These are phyloP conservation scores for Paraescarpia echinospica DNA, from an alignment of 1,140 invertebrate species.

Conservation along the genomic window DNA sequence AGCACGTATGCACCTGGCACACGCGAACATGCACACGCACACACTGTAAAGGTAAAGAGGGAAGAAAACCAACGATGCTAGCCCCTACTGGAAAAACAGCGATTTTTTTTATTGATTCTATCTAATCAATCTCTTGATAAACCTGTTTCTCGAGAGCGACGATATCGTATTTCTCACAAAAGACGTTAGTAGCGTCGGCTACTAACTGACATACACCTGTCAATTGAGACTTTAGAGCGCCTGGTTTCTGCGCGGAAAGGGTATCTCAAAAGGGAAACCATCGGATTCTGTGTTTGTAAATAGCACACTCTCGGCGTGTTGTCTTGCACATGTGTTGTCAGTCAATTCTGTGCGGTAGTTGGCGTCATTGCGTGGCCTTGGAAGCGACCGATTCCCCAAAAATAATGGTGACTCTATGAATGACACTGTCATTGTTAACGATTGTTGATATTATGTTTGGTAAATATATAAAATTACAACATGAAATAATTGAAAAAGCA, in stretches of 20 bases:
- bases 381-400: too few species aligned
- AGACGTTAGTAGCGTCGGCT: too few species aligned
- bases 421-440: too few species aligned
- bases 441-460: too few species aligned
- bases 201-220: too few species aligned
- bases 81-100: neutral
- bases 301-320: neutral
- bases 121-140: neutral
- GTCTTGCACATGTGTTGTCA: neutral
- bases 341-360: neutral
- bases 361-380: too few species aligned
- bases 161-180: too few species aligned
- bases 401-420: too few species aligned
- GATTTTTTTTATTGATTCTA: neutral
- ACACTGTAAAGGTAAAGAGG: neutral
- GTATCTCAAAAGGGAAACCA: neutral
- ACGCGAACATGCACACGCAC: neutral
- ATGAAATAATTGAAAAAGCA: too few species aligned
- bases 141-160: too few species aligned
- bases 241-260: neutral
- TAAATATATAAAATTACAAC: too few species aligned
- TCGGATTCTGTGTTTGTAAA: neutral
- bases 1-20: neutral
- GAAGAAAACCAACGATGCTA: neutral
- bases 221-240: too few species aligned